These are phyloP conservation scores for Crocallis elinguaria DNA, from an alignment of 2,888 invertebrate species.

Conservation along the genomic window DNA sequence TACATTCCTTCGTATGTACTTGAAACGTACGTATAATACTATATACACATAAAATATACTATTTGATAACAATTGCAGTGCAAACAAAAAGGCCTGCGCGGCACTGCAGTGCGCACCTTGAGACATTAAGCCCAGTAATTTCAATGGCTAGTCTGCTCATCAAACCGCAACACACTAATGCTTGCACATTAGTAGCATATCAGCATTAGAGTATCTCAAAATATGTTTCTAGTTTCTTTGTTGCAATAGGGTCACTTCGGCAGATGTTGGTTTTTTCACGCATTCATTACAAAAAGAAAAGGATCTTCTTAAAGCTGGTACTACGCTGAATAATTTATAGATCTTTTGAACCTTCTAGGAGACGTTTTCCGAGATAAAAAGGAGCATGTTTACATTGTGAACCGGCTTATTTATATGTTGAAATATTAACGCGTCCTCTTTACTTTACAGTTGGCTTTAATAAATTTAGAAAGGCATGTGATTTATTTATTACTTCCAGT, in stretches of 20 bases:
- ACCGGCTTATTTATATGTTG: slow-evolving; percentile 19
- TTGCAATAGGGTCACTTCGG: background rate
- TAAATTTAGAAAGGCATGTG: background rate
- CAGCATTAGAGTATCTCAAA: no score
- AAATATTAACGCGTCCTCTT: slow-evolving; percentile 16
- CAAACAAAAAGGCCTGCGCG: no score
- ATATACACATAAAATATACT: no score
- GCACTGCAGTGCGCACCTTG: no score
- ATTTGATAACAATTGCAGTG: no score
- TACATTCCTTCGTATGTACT: no score
- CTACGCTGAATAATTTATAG: slow-evolving; percentile 33
- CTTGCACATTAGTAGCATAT: no score
- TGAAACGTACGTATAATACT: no score
- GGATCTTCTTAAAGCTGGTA: slow-evolving; percentile 10
- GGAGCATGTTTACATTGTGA: slow-evolving; percentile 19
- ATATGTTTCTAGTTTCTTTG: background rate
- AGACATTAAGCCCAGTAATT: no score
- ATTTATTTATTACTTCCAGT: background rate
- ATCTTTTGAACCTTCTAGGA: slow-evolving; percentile 21
- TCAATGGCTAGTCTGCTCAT: no score
- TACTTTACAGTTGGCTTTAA: background rate
- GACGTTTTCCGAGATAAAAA: slow-evolving; percentile 20
- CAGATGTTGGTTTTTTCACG: slow-evolving; percentile 11
- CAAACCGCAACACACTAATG: no score
- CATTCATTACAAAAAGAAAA: slow-evolving; percentile 16